Evolutionary conservation across 2,888 invertebrate genomes (phyloP).

Genomic region (Netelia virgata): DNA sequence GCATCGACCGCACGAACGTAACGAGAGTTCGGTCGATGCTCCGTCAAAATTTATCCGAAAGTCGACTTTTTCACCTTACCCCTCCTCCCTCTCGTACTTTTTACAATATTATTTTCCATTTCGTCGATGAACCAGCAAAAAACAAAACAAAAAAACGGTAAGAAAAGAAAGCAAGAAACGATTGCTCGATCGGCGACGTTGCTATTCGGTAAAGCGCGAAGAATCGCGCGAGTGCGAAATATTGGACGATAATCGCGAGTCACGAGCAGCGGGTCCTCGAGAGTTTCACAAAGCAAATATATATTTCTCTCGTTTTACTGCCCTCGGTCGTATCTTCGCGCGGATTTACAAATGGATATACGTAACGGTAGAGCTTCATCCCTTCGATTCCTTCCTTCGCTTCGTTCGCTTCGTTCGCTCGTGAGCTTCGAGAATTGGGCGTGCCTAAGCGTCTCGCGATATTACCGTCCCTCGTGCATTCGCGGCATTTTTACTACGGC

Average conservation of each 20-base stretch:
- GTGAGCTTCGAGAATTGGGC: conserved; percentile 22
- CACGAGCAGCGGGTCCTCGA: conserved; percentile 67
- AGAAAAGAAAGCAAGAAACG: no score
- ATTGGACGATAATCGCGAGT: conserved; percentile 48
- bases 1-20: conserved; percentile 68
- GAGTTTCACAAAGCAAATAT: conserved; percentile 76
- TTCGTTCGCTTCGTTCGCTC: conserved; percentile 52
- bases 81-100: no score
- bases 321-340: conserved; percentile 68
- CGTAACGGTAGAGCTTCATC: no score
- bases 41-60: conserved; percentile 18
- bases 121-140: background rate
- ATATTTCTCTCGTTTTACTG: conserved; percentile 78
- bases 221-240: background rate
- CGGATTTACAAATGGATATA: conserved; percentile 41
- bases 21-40: conserved; percentile 46
- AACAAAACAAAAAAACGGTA: no score
- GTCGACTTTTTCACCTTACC: conserved; percentile 5
- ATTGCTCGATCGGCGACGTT: no score
- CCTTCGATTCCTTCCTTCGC: conserved; percentile 5
- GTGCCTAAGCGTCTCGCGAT: conserved; percentile 23
- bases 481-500: conserved; percentile 45
- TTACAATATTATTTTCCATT: background rate
- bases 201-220: background rate
- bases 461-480: conserved; percentile 50